Evolutionary conservation across 1,140 invertebrate species (phyloP).

Genomic region (Druon quercuslanigerum): DNA sequence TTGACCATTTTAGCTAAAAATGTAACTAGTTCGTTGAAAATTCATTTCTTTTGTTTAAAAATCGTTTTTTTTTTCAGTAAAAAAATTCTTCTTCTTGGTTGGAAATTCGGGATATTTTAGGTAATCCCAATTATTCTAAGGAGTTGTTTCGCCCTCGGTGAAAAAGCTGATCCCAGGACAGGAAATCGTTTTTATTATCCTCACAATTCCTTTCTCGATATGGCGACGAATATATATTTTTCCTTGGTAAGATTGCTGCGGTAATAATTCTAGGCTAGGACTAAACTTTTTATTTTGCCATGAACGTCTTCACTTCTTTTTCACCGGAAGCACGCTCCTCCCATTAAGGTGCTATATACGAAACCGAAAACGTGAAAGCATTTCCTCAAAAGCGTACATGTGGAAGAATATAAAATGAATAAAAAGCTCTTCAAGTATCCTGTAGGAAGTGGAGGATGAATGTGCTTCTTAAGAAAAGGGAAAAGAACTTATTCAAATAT

Average conservation of each 20-base stretch:
- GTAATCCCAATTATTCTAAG: too few species aligned
- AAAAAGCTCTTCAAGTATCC: not conserved
- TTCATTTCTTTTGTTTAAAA: too few species aligned
- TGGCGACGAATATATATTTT: conserved; percentile 18
- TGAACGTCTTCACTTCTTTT: conserved; percentile 18
- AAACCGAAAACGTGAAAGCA: conserved; percentile 30
- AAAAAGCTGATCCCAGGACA: not conserved
- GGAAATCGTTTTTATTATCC: conserved; percentile 23
- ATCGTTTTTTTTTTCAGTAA: too few species aligned
- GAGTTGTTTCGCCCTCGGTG: too few species aligned
- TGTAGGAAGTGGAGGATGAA: not conserved
- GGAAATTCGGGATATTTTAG: too few species aligned
- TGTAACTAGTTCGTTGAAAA: too few species aligned
- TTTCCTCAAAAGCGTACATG: conserved; percentile 29
- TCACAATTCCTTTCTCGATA: not conserved
- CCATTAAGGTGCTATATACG: conserved; percentile 28
- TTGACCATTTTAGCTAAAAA: too few species aligned
- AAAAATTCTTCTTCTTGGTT: too few species aligned
- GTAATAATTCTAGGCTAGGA: conserved; percentile 13
- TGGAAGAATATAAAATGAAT: conserved; percentile 19
- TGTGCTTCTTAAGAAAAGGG: too few species aligned
- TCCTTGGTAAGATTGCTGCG: not conserved
- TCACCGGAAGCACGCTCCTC: conserved; percentile 28
- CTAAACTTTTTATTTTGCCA: conserved; percentile 21
- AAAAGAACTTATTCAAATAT: too few species aligned